A percentile compares a stretch with the other conserved stretches of the same genome.
Evolutionary conservation across 2,888 invertebrate genomes (phyloP).

Genomic region (Lomographa bimaculata): DNA sequence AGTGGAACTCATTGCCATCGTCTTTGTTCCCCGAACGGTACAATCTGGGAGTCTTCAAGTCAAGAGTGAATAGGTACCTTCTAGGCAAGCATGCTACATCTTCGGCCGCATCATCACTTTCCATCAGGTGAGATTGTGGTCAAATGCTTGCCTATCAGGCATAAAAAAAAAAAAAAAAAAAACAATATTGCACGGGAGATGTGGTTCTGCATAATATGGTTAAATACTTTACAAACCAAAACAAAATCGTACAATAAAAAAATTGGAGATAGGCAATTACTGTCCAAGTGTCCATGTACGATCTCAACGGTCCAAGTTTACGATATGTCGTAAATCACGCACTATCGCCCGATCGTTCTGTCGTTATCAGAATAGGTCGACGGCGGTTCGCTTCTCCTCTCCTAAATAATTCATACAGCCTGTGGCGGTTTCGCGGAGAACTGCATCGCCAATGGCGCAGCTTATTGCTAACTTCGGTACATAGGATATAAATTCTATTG

Average conservation of each 20-base stretch:
- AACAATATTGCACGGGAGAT: too few species aligned
- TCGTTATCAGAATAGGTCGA: constrained; percentile 37
- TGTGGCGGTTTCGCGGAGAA: constrained; percentile 32
- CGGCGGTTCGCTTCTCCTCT: constrained; percentile 24
- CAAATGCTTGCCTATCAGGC: too few species aligned
- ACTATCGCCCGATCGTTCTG: constrained; percentile 22
- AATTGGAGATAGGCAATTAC: constrained; percentile 13
- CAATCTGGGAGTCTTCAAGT: too few species aligned
- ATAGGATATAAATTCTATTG: constrained; percentile 26
- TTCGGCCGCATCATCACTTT: too few species aligned
- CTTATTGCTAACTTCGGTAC: constrained; percentile 30
- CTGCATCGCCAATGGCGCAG: constrained; percentile 30
- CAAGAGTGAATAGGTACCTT: too few species aligned
- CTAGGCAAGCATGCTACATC: too few species aligned
- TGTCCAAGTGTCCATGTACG: constrained; percentile 14
- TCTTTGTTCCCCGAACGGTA: too few species aligned
- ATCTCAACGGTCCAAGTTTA: constrained; percentile 21
- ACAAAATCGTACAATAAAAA: constrained; percentile 18
- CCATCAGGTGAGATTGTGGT: too few species aligned
- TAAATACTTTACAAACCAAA: constrained; percentile 1
- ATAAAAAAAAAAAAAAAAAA: too few species aligned
- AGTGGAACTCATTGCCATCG: too few species aligned
- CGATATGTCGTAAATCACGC: constrained; percentile 43
- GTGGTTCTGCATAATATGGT: too few species aligned
- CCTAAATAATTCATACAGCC: constrained; percentile 49